Percentiles rank a stretch among this genome's conserved stretches.
Evolutionary conservation across 2,888 invertebrate species (phyloP).

Genomic region (Calameuta filiformis): DNA sequence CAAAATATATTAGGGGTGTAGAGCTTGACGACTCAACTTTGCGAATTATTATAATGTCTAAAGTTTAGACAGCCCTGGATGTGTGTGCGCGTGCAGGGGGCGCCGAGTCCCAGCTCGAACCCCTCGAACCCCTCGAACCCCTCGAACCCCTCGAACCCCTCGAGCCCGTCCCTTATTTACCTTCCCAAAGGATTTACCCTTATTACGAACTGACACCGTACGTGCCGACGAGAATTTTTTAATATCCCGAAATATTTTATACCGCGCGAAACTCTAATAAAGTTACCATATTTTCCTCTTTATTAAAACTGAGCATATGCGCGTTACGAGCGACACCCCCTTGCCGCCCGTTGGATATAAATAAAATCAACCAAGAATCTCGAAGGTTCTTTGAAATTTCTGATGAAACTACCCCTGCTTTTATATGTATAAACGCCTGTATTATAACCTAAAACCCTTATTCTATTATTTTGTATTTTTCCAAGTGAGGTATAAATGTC

Average conservation of each 20-base stretch:
- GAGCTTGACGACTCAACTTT: conserved; percentile 33
- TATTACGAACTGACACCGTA: conserved; percentile 23
- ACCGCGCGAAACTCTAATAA: conserved; percentile 26
- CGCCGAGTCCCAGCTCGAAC: no score
- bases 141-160: background rate
- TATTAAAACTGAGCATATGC: conserved; percentile 36
- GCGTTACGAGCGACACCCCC: conserved; percentile 31
- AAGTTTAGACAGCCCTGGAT: background rate
- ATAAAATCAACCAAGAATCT: background rate
- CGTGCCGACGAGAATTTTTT: conserved; percentile 30
- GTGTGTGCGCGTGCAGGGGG: background rate
- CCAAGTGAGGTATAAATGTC: background rate
- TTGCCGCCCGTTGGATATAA: background rate
- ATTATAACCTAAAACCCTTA: background rate
- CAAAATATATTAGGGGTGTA: background rate
- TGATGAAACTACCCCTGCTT: background rate
- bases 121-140: background rate
- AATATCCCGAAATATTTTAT: conserved; percentile 25
- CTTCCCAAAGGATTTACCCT: conserved; percentile 13
- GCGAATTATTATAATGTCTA: conserved; percentile 14
- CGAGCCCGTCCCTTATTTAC: conserved; percentile 9
- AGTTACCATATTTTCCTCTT: conserved; percentile 32
- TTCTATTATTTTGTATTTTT: background rate
- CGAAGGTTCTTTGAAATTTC: background rate
- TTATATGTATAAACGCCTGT: background rate